Percentiles rank a stretch among this genome's conserved stretches.
phyloP scores from a whole-genome alignment of 2,888 invertebrate genomes.

The Cephus pulcher region DNA sequence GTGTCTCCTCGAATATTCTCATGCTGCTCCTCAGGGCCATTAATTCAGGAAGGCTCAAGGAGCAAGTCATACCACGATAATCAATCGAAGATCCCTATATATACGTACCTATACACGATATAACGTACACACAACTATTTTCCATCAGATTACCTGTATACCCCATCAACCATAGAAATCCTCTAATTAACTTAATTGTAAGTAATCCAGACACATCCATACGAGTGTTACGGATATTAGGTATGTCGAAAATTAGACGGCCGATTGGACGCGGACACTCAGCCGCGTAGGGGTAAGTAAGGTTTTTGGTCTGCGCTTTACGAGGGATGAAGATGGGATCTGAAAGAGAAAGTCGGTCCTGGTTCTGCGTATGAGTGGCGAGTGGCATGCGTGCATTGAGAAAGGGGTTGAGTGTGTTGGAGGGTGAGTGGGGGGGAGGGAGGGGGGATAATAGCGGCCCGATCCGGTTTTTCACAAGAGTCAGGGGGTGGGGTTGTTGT shows the following conservation, averaged over 20 bases:
- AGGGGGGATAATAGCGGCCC: neutral
- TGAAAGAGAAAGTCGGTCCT: neutral
- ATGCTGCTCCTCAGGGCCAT: neutral
- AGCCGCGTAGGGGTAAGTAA: neutral
- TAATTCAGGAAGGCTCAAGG: neutral
- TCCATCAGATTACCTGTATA: neutral
- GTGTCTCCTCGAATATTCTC: neutral
- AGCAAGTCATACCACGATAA: neutral
- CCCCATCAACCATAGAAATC: neutral
- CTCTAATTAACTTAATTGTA: neutral
- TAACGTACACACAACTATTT: neutral
- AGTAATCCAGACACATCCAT: neutral
- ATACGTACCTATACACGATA: neutral
- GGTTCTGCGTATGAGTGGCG: neutral
- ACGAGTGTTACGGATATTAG: neutral
- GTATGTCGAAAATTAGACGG: neutral
- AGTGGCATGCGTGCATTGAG: neutral
- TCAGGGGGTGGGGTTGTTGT: neutral
- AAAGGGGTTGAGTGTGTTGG: neutral
- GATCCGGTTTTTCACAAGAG: neutral
- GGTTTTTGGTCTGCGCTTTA: neutral
- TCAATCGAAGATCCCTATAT: neutral
- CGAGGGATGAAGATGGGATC: neutral
- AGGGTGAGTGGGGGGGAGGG: neutral
- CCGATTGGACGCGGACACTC: neutral